Base-by-base conservation (phyloP, 2,113 vertebrate species). In the Corythornis vintsioides region DNA sequence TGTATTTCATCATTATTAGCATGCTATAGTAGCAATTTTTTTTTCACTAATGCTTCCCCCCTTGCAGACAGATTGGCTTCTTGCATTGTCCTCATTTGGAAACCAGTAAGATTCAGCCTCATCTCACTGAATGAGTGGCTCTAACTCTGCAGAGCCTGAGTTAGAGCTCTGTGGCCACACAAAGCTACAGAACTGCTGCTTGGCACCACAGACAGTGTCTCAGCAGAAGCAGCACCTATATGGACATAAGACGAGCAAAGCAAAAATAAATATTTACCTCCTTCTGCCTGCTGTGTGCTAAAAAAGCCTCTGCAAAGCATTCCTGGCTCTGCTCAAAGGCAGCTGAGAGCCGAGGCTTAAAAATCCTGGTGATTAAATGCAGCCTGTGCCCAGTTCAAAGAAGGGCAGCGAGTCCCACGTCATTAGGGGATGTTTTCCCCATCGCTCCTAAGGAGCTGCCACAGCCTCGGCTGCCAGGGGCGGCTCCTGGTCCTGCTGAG, bases 301-400 rank as follows among this genome's bases (percentile, higher is more conserved):
- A 66, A 33, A 80, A n/a, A 76, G 7, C 9, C 45, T 66, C 45
- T 70, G 4, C 48, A 70, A 76, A 55, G 45, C 20, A 14, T 59
- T 70, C 59, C 35, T 42, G 6, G 17, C 19, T 48, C 52, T 82
- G 22, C 74, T 61, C 7, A n/a, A 86, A 81, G 67, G 57, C 48
- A 67, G 38, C 73, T 69, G 67, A 48, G 87, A 93, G 83, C 61
- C 82, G 59, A 91, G 55, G 45, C 42, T 91, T 87, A 85, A 93
- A 89, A 25, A 1, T 16, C 42, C 29, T 25, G 7, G 3, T 91
- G 64, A 64, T 75, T 56, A 75, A 56, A 63, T 52, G 5, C 52
- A n/a, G 35, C 69, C 52, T 52, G 26, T n/a, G 22, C 79, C 28
- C 56, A 75, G 55, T 42, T 64, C 31, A 35, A 73, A 64, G 31